Evolutionary conservation across 2,797 vertebrate species (phyloP).

Genomic region (Numenius phaeopus): DNA sequence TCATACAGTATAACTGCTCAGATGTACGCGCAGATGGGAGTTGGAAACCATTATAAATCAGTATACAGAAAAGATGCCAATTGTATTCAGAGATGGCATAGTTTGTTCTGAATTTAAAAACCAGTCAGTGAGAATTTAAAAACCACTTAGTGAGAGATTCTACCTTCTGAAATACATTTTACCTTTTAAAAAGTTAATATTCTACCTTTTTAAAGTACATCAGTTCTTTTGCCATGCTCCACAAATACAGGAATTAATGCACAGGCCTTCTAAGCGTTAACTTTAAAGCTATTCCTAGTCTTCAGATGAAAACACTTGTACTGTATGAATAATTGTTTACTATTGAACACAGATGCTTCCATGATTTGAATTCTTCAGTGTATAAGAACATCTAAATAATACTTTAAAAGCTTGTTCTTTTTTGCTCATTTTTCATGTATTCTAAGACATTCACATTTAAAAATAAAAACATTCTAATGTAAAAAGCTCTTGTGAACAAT

Average conservation of each 20-base stretch:
- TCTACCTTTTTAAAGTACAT: no score
- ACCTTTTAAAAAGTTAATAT: no score
- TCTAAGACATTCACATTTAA: background rate
- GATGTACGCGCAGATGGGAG: background rate
- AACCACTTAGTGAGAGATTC: no score
- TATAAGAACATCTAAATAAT: background rate
- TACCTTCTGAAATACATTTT: no score
- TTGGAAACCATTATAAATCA: background rate
- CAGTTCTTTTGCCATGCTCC: background rate
- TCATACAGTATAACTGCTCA: background rate
- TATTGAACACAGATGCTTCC: background rate
- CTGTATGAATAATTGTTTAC: background rate
- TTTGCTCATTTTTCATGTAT: background rate
- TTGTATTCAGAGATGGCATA: background rate
- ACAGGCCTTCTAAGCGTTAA: background rate
- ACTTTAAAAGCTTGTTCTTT: background rate
- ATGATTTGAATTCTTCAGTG: background rate
- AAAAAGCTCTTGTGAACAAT: background rate
- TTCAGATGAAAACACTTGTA: background rate
- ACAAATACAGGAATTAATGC: background rate
- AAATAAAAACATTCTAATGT: background rate
- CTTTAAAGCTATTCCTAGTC: background rate
- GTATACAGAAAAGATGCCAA: background rate
- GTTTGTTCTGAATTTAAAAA: background rate
- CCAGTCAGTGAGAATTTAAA: background rate